Base-by-base conservation (phyloP, 2,888 invertebrate species). In the Agelastica alni region DNA sequence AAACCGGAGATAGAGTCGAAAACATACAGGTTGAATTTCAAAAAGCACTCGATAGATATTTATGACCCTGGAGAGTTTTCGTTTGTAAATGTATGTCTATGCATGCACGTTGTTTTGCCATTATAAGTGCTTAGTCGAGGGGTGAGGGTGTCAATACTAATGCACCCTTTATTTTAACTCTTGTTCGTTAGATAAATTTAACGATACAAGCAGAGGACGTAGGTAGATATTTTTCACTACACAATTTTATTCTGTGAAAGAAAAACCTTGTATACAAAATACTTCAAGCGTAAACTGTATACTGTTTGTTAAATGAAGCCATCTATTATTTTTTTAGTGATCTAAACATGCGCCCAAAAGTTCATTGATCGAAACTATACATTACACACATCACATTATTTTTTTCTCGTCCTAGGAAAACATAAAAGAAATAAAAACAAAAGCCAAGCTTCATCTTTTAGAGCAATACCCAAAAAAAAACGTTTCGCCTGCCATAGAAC, bases 11-110 rank as follows among this genome's bases (percentile, higher is more conserved):
- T 45, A 43, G 31, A 34, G 47, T 41, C 39, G 53, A 54, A 58
- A 59, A 59, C 55, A 53, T 51, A 56, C 56, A 56, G 56, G 53
- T 56, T 53, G 59, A 51, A 53, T 59, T 56, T 56, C 59, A 48
- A 53, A 59, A 51, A 53, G 56, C 53, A 31, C 44, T 49, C 55
- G 58, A 58, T 58, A 49, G 58, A 58, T 58, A 55, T 58, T 58
- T 58, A 58, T 43, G 55, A 55, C 58, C 43, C 55, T 36, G 37
- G 55, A 55, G 58, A 48, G 22, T 48, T 48, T 26, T 22, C 14
- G 14, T 41, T 16, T 47, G 28, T 48, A 16, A 37, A 17, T 53
- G 42, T 36, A 37, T 53, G 43, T n/a, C n/a, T n/a, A n/a, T n/a
- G n/a, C n/a, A n/a, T n/a, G n/a, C n/a, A n/a, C 43, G 53, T 37